Evolutionary conservation across 2,113 vertebrate genomes (phyloP).

Genomic region (Phoxinus phoxinus): DNA sequence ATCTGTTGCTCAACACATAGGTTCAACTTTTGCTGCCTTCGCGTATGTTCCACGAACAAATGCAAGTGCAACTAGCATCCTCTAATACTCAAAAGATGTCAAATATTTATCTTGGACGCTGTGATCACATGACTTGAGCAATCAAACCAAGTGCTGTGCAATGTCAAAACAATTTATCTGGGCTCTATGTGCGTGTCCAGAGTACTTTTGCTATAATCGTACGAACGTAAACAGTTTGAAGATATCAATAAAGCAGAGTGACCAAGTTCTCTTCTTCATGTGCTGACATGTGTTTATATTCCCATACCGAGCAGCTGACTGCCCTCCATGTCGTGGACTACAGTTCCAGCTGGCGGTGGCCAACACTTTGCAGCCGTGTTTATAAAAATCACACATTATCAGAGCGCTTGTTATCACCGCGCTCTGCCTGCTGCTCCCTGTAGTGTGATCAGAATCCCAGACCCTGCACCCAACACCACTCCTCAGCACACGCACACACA

Average conservation of each 20-base stretch:
- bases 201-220: slow-evolving; percentile 17
- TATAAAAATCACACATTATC: slow-evolving; percentile 61
- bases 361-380: slow-evolving; percentile 47
- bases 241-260: slow-evolving; percentile 23
- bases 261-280: slow-evolving; percentile 5
- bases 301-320: slow-evolving; percentile 49
- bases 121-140: background rate
- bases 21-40: slow-evolving; percentile 50
- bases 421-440: slow-evolving; percentile 46
- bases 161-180: background rate
- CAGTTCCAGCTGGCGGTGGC: slow-evolving; percentile 52
- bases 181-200: slow-evolving; percentile 21
- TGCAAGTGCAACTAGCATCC: slow-evolving; percentile 11
- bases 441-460: slow-evolving; percentile 39
- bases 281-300: slow-evolving; percentile 55
- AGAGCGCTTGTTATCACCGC: slow-evolving; percentile 53
- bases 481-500: slow-evolving; percentile 5
- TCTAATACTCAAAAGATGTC: background rate
- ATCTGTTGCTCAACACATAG: slow-evolving; percentile 54
- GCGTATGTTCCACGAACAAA: slow-evolving; percentile 52
- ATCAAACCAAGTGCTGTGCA: slow-evolving; percentile 2
- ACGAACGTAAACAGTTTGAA: slow-evolving; percentile 17
- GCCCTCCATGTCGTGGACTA: slow-evolving; percentile 43
- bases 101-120: slow-evolving; percentile 24
- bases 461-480: slow-evolving; percentile 12